phyloP scores from a whole-genome alignment of 2,113 vertebrate genomes.

The Colinus virginianus region DNA sequence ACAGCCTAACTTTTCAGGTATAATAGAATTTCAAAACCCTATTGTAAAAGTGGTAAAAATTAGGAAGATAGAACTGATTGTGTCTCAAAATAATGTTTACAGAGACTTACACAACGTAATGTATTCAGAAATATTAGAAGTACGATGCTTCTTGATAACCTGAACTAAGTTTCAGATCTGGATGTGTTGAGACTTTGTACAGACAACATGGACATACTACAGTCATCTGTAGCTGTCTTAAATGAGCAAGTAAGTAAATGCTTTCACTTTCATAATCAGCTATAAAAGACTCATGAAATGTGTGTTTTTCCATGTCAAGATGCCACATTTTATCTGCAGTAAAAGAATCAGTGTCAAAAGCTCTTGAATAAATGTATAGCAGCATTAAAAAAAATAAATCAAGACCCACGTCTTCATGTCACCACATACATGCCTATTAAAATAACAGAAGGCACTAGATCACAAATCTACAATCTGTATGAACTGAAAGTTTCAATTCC shows the following conservation, averaged over 20 bases:
- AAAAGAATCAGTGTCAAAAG: not conserved
- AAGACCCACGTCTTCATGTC: not conserved
- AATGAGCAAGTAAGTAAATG: not conserved
- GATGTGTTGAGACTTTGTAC: not conserved
- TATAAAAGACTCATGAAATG: not conserved
- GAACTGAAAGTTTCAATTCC: not conserved
- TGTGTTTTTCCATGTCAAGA: not conserved
- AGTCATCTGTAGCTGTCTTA: not conserved
- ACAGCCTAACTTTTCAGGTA: not conserved
- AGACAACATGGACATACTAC: not conserved
- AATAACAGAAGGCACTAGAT: not conserved
- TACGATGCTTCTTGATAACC: not conserved
- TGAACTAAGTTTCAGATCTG: not conserved
- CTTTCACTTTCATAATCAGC: not conserved
- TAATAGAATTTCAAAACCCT: not conserved
- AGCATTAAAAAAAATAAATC: not conserved
- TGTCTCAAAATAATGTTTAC: not conserved
- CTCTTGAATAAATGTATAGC: fast-evolving
- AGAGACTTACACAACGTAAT: not conserved
- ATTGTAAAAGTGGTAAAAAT: not conserved
- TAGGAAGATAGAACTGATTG: not conserved
- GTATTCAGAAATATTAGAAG: not conserved
- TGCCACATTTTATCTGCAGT: not conserved
- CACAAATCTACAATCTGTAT: not conserved
- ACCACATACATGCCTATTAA: not conserved